These are phyloP conservation scores for Hybos culiciformis DNA, from an alignment of 2,888 invertebrate genomes.

Conservation along the genomic window DNA sequence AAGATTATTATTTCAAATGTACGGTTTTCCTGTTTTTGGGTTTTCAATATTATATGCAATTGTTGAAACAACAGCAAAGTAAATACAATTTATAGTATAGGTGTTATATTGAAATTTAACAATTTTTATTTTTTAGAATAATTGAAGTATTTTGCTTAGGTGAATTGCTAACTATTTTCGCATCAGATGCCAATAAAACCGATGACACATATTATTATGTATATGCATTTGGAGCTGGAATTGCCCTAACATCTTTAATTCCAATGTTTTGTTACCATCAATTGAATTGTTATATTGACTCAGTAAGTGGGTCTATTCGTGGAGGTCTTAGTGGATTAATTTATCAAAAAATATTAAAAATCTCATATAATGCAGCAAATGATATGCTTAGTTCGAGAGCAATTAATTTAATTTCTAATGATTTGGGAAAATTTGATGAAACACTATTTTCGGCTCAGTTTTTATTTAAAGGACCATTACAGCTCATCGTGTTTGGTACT, in stretches of 20 bases:
- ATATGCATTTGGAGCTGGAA: conserved; percentile 45
- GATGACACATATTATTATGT: conserved; percentile 42
- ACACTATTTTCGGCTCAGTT: conserved; percentile 73
- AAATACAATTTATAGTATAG: conserved; percentile 3
- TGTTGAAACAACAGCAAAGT: conserved; percentile 14
- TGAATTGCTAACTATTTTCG: conserved; percentile 44
- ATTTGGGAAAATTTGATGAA: conserved; percentile 79
- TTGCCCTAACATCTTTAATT: conserved; percentile 39
- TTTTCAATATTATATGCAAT: conserved; percentile 13
- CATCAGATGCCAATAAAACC: conserved; percentile 32
- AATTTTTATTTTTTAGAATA: conserved; percentile 33
- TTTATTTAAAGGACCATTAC: conserved; percentile 72
- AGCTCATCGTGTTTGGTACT: conserved; percentile 13
- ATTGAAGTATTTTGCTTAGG: conserved; percentile 46
- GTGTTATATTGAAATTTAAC: conserved; percentile 5
- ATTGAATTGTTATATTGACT: conserved; percentile 49
- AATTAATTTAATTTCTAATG: conserved; percentile 81
- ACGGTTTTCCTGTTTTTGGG: conserved; percentile 21
- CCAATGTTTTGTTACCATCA: conserved; percentile 48
- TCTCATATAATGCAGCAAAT: conserved; percentile 63
- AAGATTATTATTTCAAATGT: conserved; percentile 25
- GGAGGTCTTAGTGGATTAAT: conserved; percentile 52
- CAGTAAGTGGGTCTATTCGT: conserved; percentile 50
- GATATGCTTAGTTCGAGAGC: conserved; percentile 59
- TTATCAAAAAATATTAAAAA: conserved; percentile 46